Evolutionary conservation across 2,113 vertebrate species (phyloP).

Genomic region (Osmerus mordax): DNA sequence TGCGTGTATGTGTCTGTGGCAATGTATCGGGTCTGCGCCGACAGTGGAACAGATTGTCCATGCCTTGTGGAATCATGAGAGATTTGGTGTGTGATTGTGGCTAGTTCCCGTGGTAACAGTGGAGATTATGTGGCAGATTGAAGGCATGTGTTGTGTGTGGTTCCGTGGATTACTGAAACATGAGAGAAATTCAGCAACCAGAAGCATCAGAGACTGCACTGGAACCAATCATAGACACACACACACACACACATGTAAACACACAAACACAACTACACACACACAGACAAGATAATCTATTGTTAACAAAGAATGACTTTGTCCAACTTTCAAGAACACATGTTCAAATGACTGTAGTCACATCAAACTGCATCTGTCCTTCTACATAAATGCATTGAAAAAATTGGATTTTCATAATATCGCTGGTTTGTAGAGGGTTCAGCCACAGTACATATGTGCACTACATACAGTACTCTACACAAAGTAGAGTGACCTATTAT

Average conservation of each 20-base stretch:
- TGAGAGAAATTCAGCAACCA: conserved; percentile 13
- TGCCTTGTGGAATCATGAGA: conserved; percentile 35
- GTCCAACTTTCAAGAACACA: not conserved
- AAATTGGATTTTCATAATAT: too few relatives aligned
- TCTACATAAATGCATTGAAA: too few relatives aligned
- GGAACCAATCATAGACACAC: not conserved
- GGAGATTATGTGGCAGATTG: conserved; percentile 61
- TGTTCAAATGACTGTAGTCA: too few relatives aligned
- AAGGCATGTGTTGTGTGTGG: conserved; percentile 52
- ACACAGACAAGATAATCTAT: conserved; percentile 6
- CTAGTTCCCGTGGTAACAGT: conserved; percentile 47
- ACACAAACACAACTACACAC: not conserved
- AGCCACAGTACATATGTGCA: too few relatives aligned
- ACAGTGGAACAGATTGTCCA: conserved; percentile 33
- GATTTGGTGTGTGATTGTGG: conserved; percentile 45
- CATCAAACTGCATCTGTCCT: too few relatives aligned
- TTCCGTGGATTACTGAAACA: conserved; percentile 40
- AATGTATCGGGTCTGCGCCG: not conserved
- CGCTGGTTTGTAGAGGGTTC: too few relatives aligned
- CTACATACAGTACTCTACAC: too few relatives aligned
- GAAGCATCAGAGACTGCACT: not conserved
- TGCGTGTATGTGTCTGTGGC: not conserved
- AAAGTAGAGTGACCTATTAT: too few relatives aligned
- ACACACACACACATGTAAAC: conserved; percentile 6
- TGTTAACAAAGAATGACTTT: not conserved